Percentiles rank a stretch among this genome's conserved stretches.
These are phyloP conservation scores for Hemibagrus guttatus DNA, from an alignment of 2,797 vertebrate genomes.

Conservation along the genomic window DNA sequence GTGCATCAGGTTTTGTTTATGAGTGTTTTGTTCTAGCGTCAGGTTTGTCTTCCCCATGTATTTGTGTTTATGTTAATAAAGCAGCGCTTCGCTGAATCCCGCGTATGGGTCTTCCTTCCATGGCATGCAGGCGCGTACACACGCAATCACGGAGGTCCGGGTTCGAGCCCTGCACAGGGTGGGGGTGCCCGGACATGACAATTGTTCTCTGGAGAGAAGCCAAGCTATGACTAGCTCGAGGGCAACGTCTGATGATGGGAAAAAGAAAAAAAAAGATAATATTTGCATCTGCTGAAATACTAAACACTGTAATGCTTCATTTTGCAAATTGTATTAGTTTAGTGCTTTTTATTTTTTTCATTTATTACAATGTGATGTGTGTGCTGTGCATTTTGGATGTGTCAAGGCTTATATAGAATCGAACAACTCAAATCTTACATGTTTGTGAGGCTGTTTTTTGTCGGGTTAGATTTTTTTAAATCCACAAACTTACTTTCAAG, in stretches of 20 bases:
- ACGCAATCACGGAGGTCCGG: no score
- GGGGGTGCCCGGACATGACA: no score
- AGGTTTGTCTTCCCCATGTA: no score
- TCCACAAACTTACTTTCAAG: not conserved
- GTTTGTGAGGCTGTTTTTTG: not conserved
- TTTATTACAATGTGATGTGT: not conserved
- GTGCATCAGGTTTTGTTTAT: no score
- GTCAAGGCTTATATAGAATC: not conserved
- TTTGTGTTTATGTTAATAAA: no score
- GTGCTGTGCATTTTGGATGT: not conserved
- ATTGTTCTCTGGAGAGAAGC: constrained; percentile 7
- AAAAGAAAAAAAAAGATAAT: not conserved
- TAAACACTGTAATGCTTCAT: not conserved
- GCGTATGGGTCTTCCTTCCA: no score
- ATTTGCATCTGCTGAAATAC: not conserved
- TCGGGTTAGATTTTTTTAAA: not conserved
- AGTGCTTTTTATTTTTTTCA: not conserved
- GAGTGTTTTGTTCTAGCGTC: no score
- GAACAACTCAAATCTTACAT: not conserved
- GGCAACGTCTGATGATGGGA: not conserved
- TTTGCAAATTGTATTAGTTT: not conserved
- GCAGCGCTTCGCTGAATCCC: no score
- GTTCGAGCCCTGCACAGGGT: no score
- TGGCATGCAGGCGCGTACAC: no score
- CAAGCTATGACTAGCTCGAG: not conserved